phyloP scores from a whole-genome alignment of 2,113 vertebrate species.

The Euleptes europaea region DNA sequence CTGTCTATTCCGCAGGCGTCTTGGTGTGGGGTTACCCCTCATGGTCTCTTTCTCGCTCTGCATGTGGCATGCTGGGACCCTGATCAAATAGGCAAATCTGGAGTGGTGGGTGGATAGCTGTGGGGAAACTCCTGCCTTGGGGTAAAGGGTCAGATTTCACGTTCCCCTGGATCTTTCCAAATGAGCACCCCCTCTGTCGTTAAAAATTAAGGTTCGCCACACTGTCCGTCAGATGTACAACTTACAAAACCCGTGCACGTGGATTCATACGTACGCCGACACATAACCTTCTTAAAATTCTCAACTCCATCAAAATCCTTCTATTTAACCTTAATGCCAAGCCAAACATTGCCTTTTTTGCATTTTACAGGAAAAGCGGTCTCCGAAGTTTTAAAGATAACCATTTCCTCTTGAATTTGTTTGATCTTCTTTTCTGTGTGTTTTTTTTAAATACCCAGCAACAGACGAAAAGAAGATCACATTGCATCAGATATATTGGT shows the following conservation, averaged over 20 bases:
- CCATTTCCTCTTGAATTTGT: too few species aligned
- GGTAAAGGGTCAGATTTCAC: neutral
- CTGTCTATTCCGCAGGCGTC: neutral
- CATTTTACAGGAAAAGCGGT: too few species aligned
- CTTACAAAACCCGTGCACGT: neutral
- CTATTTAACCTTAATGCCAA: neutral
- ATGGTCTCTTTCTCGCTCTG: neutral
- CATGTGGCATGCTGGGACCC: neutral
- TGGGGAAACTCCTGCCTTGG: neutral
- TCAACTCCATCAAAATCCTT: neutral
- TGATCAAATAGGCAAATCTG: neutral
- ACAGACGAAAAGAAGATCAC: too few species aligned
- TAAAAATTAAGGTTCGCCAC: neutral
- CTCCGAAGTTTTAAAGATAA: too few species aligned
- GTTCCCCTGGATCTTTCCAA: neutral
- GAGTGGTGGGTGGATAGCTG: too few species aligned
- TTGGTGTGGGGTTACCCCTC: neutral
- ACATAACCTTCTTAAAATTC: neutral
- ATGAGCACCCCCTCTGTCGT: neutral
- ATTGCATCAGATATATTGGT: too few species aligned
- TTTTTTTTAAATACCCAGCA: too few species aligned
- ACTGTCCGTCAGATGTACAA: too few species aligned
- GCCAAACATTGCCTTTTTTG: neutral
- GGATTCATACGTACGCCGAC: neutral
- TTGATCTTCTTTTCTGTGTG: too few species aligned